phyloP scores from a whole-genome alignment of 2,113 vertebrate genomes.

The Chaetodon auriga region DNA sequence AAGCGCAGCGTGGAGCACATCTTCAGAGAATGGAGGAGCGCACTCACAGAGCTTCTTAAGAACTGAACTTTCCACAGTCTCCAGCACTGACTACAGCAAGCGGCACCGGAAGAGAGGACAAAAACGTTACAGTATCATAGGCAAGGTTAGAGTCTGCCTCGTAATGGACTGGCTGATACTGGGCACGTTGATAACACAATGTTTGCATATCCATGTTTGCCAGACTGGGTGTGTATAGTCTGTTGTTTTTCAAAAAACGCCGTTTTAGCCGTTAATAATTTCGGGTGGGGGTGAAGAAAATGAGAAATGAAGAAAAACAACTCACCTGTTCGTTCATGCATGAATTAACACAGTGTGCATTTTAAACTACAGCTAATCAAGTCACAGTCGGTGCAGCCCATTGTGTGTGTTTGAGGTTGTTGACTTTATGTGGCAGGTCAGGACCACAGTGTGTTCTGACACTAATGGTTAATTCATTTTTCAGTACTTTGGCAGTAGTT shows the following conservation, averaged over 20 bases:
- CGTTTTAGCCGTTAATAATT: not conserved
- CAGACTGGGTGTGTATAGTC: conserved; percentile 61
- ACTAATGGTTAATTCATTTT: conserved; percentile 63
- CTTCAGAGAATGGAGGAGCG: conserved; percentile 13
- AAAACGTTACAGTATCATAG: conserved; percentile 17
- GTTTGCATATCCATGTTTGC: conserved; percentile 74
- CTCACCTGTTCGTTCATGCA: not conserved
- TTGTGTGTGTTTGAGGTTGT: conserved; percentile 20
- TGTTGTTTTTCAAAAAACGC: conserved; percentile 25
- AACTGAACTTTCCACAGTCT: not conserved
- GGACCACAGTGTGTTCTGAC: conserved; percentile 37
- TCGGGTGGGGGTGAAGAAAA: not conserved
- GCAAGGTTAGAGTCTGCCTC: conserved; percentile 36
- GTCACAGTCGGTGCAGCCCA: not conserved
- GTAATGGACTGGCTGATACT: conserved; percentile 46
- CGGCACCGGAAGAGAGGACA: not conserved
- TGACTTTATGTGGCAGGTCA: conserved; percentile 36
- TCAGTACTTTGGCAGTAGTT: conserved; percentile 68
- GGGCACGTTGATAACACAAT: conserved; percentile 58
- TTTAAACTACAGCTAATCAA: not conserved
- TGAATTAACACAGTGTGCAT: not conserved
- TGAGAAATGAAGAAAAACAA: not conserved
- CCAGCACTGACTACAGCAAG: not conserved
- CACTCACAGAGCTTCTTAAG: not conserved
- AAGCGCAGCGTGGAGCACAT: conserved; percentile 41